phyloP scores from a whole-genome alignment of 64 coral and sea anemone species.

The Montipora capricornis region DNA sequence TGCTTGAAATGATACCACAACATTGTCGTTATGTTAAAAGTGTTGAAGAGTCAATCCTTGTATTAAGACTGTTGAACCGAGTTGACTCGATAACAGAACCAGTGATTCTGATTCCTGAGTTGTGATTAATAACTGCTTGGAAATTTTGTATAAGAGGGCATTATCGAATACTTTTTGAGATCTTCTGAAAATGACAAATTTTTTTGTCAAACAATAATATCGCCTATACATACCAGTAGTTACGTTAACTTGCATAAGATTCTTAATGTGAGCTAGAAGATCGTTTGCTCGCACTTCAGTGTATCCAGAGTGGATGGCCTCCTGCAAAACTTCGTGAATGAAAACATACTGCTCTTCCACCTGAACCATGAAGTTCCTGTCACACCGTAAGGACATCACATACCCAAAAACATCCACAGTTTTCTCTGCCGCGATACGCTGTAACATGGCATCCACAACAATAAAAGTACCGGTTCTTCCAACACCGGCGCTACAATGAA shows the following conservation, averaged over 20 bases:
- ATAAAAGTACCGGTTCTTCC: conserved; percentile 91
- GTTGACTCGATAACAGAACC: no score
- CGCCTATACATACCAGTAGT: conserved; percentile 43
- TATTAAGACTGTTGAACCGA: no score
- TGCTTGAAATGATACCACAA: no score
- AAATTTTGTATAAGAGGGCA: not conserved
- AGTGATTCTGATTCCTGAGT: no score
- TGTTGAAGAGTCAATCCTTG: no score
- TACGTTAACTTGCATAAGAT: conserved; percentile 63
- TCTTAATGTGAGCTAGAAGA: conserved; percentile 59
- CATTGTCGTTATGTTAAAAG: no score
- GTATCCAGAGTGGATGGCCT: conserved; percentile 86
- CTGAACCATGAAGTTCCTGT: conserved; percentile 95
- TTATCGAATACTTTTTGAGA: no score
- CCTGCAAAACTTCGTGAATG: conserved; percentile 85
- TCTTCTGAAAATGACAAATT: not conserved
- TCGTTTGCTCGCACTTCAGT: conserved; percentile 89
- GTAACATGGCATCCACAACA: conserved; percentile 87
- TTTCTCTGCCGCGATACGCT: conserved; percentile 76
- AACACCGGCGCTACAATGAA: conserved; percentile 84
- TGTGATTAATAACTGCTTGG: not conserved
- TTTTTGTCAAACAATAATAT: not conserved
- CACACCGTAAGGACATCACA: conserved; percentile 76
- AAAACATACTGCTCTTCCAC: conserved; percentile 95
- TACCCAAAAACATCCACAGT: conserved; percentile 91